Conservation (phyloP, 2,888 invertebrate genomes). For the Isotomurus palustris region DNA sequence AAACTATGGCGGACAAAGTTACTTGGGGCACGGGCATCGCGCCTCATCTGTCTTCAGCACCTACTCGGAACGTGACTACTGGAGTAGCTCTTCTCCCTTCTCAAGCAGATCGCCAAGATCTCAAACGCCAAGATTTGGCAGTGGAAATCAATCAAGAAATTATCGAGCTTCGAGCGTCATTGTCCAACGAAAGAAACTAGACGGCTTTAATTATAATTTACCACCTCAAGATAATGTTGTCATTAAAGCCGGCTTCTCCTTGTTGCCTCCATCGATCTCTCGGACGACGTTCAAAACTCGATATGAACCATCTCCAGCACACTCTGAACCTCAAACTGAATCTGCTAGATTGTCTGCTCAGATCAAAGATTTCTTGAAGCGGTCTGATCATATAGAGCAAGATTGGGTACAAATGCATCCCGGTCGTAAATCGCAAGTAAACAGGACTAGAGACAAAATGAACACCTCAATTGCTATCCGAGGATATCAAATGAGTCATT, state of each 20-base stretch:
- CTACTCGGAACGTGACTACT: conserved; percentile 1
- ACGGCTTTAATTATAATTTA: conserved; percentile 13
- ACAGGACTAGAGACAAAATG: conserved; percentile 26
- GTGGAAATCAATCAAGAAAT: background rate
- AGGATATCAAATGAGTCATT: conserved; percentile 44
- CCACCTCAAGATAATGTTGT: conserved; percentile 42
- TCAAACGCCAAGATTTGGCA: background rate
- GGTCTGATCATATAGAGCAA: conserved; percentile 83
- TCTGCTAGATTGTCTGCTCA: conserved; percentile 70
- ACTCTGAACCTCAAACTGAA: conserved; percentile 69
- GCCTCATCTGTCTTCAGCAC: conserved; percentile 3
- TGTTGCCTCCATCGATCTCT: conserved; percentile 39
- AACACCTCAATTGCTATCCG: conserved; percentile 40
- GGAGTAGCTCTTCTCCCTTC: background rate
- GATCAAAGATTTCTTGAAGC: conserved; percentile 72
- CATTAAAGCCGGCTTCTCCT: conserved; percentile 43
- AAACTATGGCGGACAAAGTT: no score
- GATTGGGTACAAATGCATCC: conserved; percentile 72
- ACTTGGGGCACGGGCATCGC: no score
- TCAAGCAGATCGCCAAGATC: background rate
- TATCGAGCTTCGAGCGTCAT: conserved; percentile 7
- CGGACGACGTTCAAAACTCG: conserved; percentile 37
- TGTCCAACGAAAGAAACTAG: conserved; percentile 12
- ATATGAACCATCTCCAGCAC: conserved; percentile 65
- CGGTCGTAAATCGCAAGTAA: conserved; percentile 20